Percentiles rank a stretch among this genome's conserved stretches.
Evolutionary conservation across 1,140 invertebrate species (phyloP).

Genomic region (Trichonephila clavipes): DNA sequence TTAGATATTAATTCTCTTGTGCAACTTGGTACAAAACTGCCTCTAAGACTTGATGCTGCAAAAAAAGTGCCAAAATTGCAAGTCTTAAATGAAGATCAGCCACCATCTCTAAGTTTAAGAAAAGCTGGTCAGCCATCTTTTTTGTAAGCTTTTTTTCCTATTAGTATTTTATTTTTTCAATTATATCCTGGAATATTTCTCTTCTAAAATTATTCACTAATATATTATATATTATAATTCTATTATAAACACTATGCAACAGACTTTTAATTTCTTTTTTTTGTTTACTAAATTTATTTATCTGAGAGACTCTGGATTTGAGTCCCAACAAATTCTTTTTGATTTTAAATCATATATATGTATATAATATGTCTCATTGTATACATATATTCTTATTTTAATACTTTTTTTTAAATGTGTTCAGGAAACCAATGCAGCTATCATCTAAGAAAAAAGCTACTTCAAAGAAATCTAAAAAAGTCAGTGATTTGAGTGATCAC

Average conservation of each 20-base stretch:
- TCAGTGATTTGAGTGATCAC: not conserved
- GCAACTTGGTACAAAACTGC: constrained; percentile 46
- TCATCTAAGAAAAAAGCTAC: not conserved
- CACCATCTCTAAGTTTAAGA: constrained; percentile 55
- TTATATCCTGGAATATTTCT: no score
- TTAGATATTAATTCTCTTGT: constrained; percentile 70
- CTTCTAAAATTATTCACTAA: no score
- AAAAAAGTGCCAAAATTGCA: not conserved
- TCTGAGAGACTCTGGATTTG: no score
- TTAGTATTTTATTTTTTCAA: no score
- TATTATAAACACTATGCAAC: not conserved
- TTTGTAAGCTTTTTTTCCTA: constrained; percentile 13
- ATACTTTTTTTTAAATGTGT: not conserved
- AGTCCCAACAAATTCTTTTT: no score
- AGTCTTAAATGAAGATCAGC: not conserved
- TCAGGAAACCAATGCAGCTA: constrained; percentile 53
- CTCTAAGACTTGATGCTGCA: not conserved
- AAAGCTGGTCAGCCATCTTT: constrained; percentile 55
- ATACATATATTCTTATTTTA: not conserved
- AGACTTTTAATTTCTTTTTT: not conserved
- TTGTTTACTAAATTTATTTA: not conserved
- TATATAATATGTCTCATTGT: not conserved
- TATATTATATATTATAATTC: not conserved
- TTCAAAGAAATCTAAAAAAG: constrained; percentile 24
- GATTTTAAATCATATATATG: no score